phyloP scores from a whole-genome alignment of 2,113 vertebrate genomes.

The Ceyx cyanopectus region DNA sequence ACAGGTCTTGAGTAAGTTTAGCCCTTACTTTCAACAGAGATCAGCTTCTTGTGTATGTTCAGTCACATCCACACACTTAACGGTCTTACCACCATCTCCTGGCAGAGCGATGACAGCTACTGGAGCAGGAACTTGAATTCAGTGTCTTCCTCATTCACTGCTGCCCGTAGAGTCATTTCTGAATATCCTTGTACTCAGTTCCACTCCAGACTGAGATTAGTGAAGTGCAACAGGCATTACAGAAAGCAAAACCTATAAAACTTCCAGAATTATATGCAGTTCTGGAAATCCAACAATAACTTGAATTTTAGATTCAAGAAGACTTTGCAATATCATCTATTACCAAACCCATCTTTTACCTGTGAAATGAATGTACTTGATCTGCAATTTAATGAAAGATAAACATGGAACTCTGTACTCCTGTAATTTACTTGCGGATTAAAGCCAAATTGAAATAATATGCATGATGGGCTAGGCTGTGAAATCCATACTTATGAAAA shows the following conservation, averaged over 20 bases:
- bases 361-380: fast-evolving
- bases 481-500: neutral
- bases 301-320: neutral
- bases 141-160: neutral
- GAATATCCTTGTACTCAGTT: neutral
- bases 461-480: neutral
- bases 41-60: neutral
- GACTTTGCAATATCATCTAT: neutral
- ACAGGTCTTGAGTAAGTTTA: neutral
- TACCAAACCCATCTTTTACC: neutral
- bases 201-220: neutral
- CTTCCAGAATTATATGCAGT: neutral
- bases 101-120: neutral
- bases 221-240: neutral
- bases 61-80: neutral
- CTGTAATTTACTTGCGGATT: neutral
- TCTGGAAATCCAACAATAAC: neutral
- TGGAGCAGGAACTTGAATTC: neutral
- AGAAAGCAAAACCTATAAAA: neutral
- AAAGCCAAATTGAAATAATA: neutral
- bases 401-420: neutral
- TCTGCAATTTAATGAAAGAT: neutral
- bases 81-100: neutral
- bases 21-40: neutral
- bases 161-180: neutral